Conservation (phyloP, 2,113 vertebrate species). For the Hystrix cristata region DNA sequence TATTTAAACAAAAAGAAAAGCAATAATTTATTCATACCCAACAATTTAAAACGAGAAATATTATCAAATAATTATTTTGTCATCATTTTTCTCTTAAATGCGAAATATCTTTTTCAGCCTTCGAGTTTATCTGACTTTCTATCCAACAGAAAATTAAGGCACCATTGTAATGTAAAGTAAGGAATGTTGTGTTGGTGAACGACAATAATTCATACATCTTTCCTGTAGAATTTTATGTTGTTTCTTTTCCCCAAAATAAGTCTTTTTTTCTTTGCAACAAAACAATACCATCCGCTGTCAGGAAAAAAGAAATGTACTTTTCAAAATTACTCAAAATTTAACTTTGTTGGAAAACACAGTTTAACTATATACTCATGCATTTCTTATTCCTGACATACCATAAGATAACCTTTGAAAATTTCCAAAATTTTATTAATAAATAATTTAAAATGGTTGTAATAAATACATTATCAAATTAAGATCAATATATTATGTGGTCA, state of each 20-base stretch:
- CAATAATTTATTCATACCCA: background rate
- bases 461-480: background rate
- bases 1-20: constrained; percentile 20
- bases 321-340: constrained; percentile 30
- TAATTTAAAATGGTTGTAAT: background rate
- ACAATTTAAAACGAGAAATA: background rate
- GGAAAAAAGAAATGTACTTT: background rate
- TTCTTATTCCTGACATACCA: background rate
- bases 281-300: background rate
- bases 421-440: constrained; percentile 13
- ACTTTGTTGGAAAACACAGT: background rate
- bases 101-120: constrained; percentile 51
- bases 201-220: constrained; percentile 23
- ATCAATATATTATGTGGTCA: background rate
- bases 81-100: constrained; percentile 3
- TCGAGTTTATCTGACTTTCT: constrained; percentile 45
- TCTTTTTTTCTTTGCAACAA: background rate
- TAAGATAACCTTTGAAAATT: background rate
- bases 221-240: constrained; percentile 21
- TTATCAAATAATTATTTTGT: constrained; percentile 12
- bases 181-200: background rate
- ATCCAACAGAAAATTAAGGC: background rate
- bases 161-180: constrained; percentile 8
- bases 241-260: constrained; percentile 21
- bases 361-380: background rate